Base-by-base conservation (phyloP, 1,140 invertebrate genomes). In the Holcopasites calliopsidis region DNA sequence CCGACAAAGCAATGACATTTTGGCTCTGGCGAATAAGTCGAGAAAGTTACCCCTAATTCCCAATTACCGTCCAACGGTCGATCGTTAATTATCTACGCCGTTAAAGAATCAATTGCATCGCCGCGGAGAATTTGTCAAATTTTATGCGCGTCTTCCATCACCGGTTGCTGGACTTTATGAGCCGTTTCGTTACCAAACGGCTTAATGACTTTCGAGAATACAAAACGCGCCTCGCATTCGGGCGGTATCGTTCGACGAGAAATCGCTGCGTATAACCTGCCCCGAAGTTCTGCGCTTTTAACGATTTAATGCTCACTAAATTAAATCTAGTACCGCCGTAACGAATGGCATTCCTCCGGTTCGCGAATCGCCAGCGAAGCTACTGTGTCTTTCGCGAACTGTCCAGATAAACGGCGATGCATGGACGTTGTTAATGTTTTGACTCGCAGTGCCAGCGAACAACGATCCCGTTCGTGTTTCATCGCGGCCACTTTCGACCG, bases 251-350 rank as follows among this genome's bases (percentile, higher is more conserved):
- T 38, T 60, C 31, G 18, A 23, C 10, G 35, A 28, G n/a, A 18
- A 40, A 72, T 33, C 47, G 49, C 38, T 5, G 16, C 33, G 8
- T 21, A 28, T 3, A 38, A 33, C n/a, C 42, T 5, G 2, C 5
- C 33, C 49, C 33, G 18, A 35, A 33, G 3, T 8, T 4, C 61
- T 10, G 4, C 13, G 1, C 62, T 42, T 35, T 28, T 21, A 47
- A 68, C 42, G 52, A 75, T 75, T 50, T 40, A 75, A 44, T 68
- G 72, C 11, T 16, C 28, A 7, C 40, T 58, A 58, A 58, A 75
- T 75, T 75, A 75, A 75, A 68, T 75, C 61, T 57, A 74, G 61
- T 35, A 35, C 28, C 38, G 11, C 49, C 3, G 23, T 68, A 68
- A 58, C 31, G 40, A 21, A 57, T 38, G 50, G 50, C n/a, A 44